Conservation (phyloP, 2,113 vertebrate genomes). For the Notothenia coriiceps region DNA sequence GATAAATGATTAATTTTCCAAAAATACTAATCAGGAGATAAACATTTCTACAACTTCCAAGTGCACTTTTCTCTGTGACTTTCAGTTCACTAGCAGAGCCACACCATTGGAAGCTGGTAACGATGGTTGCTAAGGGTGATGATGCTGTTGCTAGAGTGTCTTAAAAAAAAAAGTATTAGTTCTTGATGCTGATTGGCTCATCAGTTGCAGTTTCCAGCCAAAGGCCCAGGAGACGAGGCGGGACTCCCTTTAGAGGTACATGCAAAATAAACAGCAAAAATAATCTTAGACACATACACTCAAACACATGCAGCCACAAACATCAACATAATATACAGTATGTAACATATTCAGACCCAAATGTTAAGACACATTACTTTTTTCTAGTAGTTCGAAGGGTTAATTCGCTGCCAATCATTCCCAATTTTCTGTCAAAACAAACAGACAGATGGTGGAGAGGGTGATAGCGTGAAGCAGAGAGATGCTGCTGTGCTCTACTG, state of each 20-base stretch:
- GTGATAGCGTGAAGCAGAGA: conserved; percentile 28
- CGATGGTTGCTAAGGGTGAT: conserved; percentile 59
- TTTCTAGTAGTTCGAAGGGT: not conserved
- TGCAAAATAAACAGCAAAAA: not conserved
- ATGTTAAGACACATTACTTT: conserved; percentile 6
- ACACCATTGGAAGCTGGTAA: conserved; percentile 19
- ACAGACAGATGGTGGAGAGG: conserved; percentile 40
- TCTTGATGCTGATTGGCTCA: conserved; percentile 58
- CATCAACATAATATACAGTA: not conserved
- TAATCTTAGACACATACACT: not conserved
- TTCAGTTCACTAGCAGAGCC: not conserved
- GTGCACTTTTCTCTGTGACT: not conserved
- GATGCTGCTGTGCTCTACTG: conserved; percentile 40
- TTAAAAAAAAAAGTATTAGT: conserved; percentile 46
- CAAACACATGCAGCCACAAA: not conserved
- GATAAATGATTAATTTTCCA: not conserved
- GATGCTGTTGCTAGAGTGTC: conserved; percentile 69
- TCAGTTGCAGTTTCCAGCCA: conserved; percentile 26
- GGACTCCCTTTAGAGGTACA: conserved; percentile 19
- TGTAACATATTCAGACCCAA: not conserved
- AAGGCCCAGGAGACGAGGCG: conserved; percentile 13
- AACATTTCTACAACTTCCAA: not conserved
- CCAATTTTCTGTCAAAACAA: conserved; percentile 49
- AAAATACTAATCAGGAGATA: not conserved
- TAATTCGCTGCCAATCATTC: conserved; percentile 32